Evolutionary conservation across 1,140 invertebrate genomes (phyloP).

Genomic region (Heterodera carotae): DNA sequence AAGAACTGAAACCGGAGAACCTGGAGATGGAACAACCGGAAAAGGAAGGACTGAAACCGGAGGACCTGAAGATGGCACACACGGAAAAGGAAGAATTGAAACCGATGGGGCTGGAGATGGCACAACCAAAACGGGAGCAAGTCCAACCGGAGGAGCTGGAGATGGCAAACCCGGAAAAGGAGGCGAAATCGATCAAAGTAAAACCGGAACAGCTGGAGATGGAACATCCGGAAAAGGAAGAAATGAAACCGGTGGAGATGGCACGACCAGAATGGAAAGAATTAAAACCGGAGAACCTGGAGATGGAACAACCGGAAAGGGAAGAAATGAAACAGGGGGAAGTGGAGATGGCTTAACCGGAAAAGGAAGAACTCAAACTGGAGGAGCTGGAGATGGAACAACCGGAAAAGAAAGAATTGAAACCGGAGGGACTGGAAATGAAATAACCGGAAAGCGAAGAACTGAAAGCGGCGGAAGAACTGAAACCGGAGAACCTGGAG

Average conservation of each 20-base stretch:
- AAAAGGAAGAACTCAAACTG: conserved; percentile 1
- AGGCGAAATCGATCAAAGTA: background rate
- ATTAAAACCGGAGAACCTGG: background rate
- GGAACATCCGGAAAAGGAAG: background rate
- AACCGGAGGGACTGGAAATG: background rate
- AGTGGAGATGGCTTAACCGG: background rate
- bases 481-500: no score
- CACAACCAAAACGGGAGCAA: no score
- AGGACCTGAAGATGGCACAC: no score
- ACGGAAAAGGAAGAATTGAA: no score
- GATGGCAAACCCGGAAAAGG: background rate
- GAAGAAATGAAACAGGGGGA: conserved; percentile 4
- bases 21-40: no score
- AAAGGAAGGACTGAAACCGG: no score
- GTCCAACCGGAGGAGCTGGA: no score
- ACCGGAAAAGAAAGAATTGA: conserved; percentile 21
- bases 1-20: no score
- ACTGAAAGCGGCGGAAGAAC: no score
- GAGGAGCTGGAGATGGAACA: background rate
- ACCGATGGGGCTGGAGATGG: no score
- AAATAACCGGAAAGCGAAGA: no score
- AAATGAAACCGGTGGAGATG: background rate
- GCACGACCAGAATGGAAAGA: background rate
- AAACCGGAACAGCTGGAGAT: background rate
- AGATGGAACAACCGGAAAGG: background rate